Base-by-base conservation (phyloP, 2,888 invertebrate species). In the Subacronicta megacephala region DNA sequence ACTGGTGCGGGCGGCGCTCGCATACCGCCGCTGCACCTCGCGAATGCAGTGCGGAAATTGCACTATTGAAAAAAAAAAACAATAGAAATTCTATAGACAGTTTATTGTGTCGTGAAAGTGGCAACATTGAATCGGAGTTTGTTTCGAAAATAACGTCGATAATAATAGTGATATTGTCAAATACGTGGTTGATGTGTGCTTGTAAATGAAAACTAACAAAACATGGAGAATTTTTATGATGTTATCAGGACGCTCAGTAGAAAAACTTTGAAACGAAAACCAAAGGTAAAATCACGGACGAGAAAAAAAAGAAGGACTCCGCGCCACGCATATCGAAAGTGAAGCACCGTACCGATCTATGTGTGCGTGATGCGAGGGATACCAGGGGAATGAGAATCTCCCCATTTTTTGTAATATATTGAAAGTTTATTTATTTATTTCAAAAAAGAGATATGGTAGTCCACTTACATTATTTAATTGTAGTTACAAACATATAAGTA, bases 191-290 rank as follows among this genome's bases (percentile, higher is more conserved):
- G 12, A 72, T 71, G 72, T 52, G 68, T 70, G 45, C 58, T 53
- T 45, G 68, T 72, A 64, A 58, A 53, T 49, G 46, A 49, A 40
- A 53, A 41, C 26, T 63, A 23, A 18, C 52, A 53, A 29, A 71
- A 67, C 49, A 94, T 94, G 93, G 93, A 93, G 68, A 92, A 87
- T 64, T 86, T 94, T 70, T 93, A 93, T 74, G 93, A 90, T 69
- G 89, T 90, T 56, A 90, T 94, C 49, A 85, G 91, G 50, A 94
- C 94, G 53, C 80, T 94, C 44, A 90, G 93, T 77, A 85, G 93
- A 64, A 94, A 93, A 73, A 93, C 94, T 20, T 82, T 92, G 75
- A 93, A 90, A 82, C 84, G 89, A 62, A 92, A 89, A 77, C 85
- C 87, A 71, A 90, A 93, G 92, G 92, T 92, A 86, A 4, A n/a